Evolutionary conservation across 2,113 vertebrate genomes (phyloP), one percentile per base, ranked within the genome.

Genomic region (Morphnarchus princeps): DNA sequence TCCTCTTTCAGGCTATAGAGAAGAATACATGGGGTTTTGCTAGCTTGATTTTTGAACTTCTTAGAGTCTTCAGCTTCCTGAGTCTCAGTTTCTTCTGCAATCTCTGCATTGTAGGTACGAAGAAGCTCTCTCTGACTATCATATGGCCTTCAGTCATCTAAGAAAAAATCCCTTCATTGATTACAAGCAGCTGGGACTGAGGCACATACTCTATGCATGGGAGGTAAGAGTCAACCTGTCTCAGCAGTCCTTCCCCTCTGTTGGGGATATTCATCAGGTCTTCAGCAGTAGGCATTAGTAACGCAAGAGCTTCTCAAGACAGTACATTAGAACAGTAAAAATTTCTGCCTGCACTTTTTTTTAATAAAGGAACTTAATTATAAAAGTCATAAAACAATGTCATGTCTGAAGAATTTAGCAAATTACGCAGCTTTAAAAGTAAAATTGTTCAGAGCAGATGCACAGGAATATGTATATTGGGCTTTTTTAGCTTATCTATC

Each of bases 181-280:
- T 96, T 99, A 99, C 98, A 98, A 95, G 42, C 99, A 99, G 97
- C 98, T 99, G 92, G 99, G 99, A 40, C 98, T 99, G 40, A 95
- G 97, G 52, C 98, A 98, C 96, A 98, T 98, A 82, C 98, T 99
- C 55, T 97, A 97, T 50, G 98, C 98, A 58, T 99, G 99, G 99
- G 99, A 99, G 99, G 99, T 99, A 76, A 96, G 97, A 15, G 6
- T 17, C 38, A 40, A 6, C 36, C n/a, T 67, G 57, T 6, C 26
- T 52, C 65, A 55, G 72, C 28, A 78, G 40, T 21, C 31, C 34
- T 72, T 47, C 69, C 50, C 22, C 11, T 24, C 43, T 40, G 1
- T 1, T 14, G 40, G 6, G 4, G 9, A 6, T 22, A 8, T 13
- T 65, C 13, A 18, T 43, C 45, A 45, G 50, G 7, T 42, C 38